phyloP scores from a whole-genome alignment of 1,140 invertebrate genomes.

The Sweltsa coloradensis region DNA sequence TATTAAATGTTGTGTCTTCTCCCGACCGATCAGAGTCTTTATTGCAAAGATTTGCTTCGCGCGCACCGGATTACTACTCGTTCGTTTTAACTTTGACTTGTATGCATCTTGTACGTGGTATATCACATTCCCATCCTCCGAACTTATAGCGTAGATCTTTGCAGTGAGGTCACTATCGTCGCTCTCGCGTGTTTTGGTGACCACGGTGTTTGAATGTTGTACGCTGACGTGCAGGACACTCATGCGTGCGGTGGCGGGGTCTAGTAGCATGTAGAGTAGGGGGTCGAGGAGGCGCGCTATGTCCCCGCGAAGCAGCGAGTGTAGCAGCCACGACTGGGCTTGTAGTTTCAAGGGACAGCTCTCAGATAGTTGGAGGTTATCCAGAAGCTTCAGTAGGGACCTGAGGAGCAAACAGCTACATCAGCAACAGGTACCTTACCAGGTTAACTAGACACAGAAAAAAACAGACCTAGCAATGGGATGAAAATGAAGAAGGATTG shows the following conservation, averaged over 20 bases:
- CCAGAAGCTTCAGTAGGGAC: conserved; percentile 62
- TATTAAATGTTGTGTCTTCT: conserved; percentile 18
- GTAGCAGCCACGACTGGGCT: conserved; percentile 57
- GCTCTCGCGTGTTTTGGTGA: no score
- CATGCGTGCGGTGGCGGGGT: conserved; percentile 67
- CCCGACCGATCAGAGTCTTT: conserved; percentile 31
- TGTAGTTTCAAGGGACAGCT: conserved; percentile 54
- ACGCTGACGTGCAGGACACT: conserved; percentile 76
- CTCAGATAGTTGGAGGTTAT: conserved; percentile 55
- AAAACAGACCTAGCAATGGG: no score
- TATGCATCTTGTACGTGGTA: conserved; percentile 53
- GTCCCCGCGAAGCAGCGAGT: conserved; percentile 62
- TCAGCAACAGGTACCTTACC: no score
- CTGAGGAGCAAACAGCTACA: no score
- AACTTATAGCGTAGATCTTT: conserved; percentile 77
- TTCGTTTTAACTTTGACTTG: background rate
- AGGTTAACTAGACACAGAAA: no score
- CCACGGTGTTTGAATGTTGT: conserved; percentile 45
- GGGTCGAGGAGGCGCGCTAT: conserved; percentile 64
- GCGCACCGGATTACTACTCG: conserved; percentile 6
- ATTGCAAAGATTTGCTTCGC: conserved; percentile 34
- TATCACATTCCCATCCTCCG: conserved; percentile 72
- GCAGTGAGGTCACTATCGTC: no score
- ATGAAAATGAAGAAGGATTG: no score
- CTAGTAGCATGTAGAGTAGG: conserved; percentile 61